phyloP scores from a whole-genome alignment of 2,797 vertebrate species.

The Smutsia gigantea region DNA sequence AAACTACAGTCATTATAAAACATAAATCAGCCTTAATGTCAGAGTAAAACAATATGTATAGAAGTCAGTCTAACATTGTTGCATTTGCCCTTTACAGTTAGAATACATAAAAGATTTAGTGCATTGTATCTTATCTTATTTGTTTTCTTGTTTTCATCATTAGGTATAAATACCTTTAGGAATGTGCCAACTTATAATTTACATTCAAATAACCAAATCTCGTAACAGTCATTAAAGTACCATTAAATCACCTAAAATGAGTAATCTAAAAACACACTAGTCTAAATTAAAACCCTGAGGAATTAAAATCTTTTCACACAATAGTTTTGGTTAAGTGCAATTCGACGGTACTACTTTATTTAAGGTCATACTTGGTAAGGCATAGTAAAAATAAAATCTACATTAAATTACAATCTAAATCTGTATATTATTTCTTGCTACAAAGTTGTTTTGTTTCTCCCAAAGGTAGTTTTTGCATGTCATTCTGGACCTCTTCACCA shows the following conservation, averaged over 20 bases:
- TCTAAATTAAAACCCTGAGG: conserved; percentile 87
- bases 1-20: conserved; percentile 82
- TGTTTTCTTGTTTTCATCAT: conserved; percentile 66
- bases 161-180: conserved; percentile 71
- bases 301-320: conserved; percentile 84
- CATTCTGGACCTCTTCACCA: conserved; percentile 82
- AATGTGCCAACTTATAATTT: conserved; percentile 71
- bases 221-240: conserved; percentile 64
- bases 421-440: conserved; percentile 84
- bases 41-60: conserved; percentile 80
- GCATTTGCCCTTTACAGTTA: conserved; percentile 77
- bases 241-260: conserved; percentile 76
- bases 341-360: conserved; percentile 84
- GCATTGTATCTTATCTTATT: conserved; percentile 63
- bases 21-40: conserved; percentile 78
- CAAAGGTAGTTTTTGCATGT: conserved; percentile 84
- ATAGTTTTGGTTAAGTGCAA: conserved; percentile 87
- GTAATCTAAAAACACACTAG: conserved; percentile 77
- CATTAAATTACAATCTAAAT: conserved; percentile 82
- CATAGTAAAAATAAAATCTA: conserved; percentile 88
- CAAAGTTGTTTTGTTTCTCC: conserved; percentile 82
- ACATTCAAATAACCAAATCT: conserved; percentile 67
- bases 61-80: conserved; percentile 74
- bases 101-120: conserved; percentile 69
- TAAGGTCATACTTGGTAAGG: conserved; percentile 89